Evolutionary conservation across 92 coral and sea anemone genomes (phyloP).

Genomic region (Metridium senile): DNA sequence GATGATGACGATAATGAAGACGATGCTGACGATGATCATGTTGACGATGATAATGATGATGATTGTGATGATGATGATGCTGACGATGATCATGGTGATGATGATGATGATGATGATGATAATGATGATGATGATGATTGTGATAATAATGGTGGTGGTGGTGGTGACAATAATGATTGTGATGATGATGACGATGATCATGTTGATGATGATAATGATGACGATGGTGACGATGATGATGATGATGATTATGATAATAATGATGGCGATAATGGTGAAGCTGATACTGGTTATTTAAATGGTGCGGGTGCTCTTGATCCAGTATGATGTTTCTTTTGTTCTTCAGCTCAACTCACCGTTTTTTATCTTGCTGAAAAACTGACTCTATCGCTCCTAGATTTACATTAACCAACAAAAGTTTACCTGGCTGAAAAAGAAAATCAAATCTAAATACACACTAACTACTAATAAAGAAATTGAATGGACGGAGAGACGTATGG

Average conservation of each 20-base stretch:
- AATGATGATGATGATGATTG: background rate
- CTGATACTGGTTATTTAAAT: too few species aligned
- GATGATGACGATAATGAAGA: background rate
- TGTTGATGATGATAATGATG: background rate
- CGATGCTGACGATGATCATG: too few species aligned
- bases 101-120: background rate
- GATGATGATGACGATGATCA: background rate
- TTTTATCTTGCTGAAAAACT: conserved; percentile 59
- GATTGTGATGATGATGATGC: background rate
- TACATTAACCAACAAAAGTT: conserved; percentile 72
- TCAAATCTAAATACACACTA: background rate
- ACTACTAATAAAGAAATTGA: background rate
- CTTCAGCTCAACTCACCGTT: conserved; percentile 36
- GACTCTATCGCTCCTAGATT: conserved; percentile 81
- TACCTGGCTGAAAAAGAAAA: conserved; percentile 60
- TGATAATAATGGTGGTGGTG: background rate
- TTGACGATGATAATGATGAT: background rate
- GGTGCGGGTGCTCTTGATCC: too few species aligned
- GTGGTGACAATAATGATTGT: background rate
- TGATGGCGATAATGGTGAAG: background rate
- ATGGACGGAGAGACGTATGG: background rate
- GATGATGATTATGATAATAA: background rate
- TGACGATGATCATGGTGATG: background rate
- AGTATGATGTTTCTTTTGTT: background rate
- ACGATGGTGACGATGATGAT: background rate